Evolutionary conservation across 2,888 invertebrate genomes (phyloP), one percentile per base, ranked within the genome.

Genomic region (Agrochola lota): DNA sequence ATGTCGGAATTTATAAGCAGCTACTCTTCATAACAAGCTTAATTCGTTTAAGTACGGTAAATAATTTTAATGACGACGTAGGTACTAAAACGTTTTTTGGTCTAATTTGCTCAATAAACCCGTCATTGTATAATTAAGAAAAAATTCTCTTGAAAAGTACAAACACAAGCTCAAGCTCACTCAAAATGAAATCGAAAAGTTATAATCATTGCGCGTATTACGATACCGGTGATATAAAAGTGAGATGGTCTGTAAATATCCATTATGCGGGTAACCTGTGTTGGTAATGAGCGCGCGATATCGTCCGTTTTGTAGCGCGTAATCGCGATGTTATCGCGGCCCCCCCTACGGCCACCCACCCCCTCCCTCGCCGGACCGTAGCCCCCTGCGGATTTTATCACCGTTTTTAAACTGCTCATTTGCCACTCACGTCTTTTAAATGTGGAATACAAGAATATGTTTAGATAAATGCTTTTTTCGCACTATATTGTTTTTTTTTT

Each of bases 271-370:
- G 91, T 92, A 92, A 93, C 91, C 91, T 91, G 90, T 90, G 91
- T 89, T 87, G 87, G 92, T 95, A 95, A 95, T 95, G 94, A 95
- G 93, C 88, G 88, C 91, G 91, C 94, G 93, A 91, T 95, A 95
- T 94, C 93, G 91, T 90, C 90, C 95, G 95, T 96, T 96, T 96
- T 96, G 96, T 96, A 95, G 93, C 94, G 93, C 90, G 93, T 96
- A 95, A 96, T 96, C 95, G 94, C 91, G 96, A 96, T 96, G 92
- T 82, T 88, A 88, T 88, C 88, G 80, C 69, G 55, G 80, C 84
- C 85, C 80, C 76, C 87, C 83, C 76, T 79, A 70, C 82, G 80
- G 82, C 71, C 77, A 84, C 81, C 85, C 85, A 82, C 83, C 84
- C 83, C 87, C 85, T 83, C 81, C 85, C 75, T 88, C 92, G 89